Base-by-base conservation (phyloP, 2,888 invertebrate species). In the Leuctra nigra region DNA sequence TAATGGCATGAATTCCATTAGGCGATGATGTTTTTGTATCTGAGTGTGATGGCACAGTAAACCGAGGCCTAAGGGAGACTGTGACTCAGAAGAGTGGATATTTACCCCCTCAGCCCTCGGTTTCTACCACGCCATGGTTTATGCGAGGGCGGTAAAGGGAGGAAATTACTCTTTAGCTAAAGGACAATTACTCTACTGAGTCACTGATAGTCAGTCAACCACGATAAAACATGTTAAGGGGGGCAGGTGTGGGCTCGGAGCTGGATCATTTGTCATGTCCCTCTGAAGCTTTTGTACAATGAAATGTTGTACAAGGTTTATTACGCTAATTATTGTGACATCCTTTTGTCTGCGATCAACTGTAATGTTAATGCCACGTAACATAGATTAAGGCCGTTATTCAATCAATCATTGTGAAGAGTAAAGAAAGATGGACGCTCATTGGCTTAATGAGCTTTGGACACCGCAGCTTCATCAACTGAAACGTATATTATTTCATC, bases 1-100 rank as follows among this genome's bases (percentile, higher is more conserved):
- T 71, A 71, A 71, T 71, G 70, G 67, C 65, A 66, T 66, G 67
- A 68, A 71, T 70, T 71, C 70, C 70, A 71, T 71, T 71, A 71
- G 69, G 68, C 68, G 67, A 68, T 69, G 68, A 68, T 69, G 68
- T 69, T 69, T 69, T 70, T 68, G 68, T 69, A 68, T 69, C 60
- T 48, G 53, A 36, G 25, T 46, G 33, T n/a, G 53, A 33, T 38
- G 20, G 39, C 54, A 25, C 4, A 39, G 39, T 39, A 39, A 39
- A 16, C 39, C 16, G 16, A 18, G 39, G 44, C 44, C 44, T 44
- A 20, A 38, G 50, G 53, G 50, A 39, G 11, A 14, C n/a, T 18
- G 55, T 59, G 58, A 59, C 47, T 59, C 58, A 59, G 36, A 11
- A 11, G 47, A 11, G 47, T 47, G 50, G 4, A 23, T 44, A 44